These are phyloP conservation scores for Leptopilina boulardi DNA, from an alignment of 1,140 invertebrate genomes.

Conservation along the genomic window DNA sequence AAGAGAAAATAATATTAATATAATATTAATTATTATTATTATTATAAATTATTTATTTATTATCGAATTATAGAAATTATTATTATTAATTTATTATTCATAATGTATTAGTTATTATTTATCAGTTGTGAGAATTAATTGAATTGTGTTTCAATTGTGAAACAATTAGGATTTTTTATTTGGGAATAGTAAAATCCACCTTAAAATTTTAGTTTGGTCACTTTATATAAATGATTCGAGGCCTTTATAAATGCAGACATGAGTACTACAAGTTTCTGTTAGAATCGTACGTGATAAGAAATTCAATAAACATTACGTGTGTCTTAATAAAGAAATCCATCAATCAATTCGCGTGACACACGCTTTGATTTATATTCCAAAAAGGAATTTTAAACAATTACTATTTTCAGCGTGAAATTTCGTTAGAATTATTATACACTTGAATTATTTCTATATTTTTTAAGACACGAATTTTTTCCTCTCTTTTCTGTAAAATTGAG, in stretches of 20 bases:
- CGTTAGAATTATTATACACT: no score
- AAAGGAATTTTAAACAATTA: background rate
- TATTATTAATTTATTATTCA: no score
- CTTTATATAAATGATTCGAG: background rate
- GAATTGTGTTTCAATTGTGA: no score
- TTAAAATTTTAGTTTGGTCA: background rate
- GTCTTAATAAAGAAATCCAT: slow-evolving; percentile 30
- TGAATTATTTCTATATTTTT: background rate
- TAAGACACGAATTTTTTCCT: no score
- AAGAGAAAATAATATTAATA: no score
- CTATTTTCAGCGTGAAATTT: background rate
- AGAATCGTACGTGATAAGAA: slow-evolving; percentile 27
- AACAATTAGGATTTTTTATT: background rate
- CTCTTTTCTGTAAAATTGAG: no score
- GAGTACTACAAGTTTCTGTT: slow-evolving; percentile 20
- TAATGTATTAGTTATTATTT: no score
- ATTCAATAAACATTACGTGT: background rate
- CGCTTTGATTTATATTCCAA: background rate
- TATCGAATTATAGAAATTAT: no score
- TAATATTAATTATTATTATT: no score
- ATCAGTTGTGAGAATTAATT: no score
- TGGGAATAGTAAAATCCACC: background rate
- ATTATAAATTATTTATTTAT: no score
- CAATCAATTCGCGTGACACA: background rate
- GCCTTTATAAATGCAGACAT: background rate